phyloP scores from a whole-genome alignment of 2,888 invertebrate genomes.

The Drosophila helvetica region DNA sequence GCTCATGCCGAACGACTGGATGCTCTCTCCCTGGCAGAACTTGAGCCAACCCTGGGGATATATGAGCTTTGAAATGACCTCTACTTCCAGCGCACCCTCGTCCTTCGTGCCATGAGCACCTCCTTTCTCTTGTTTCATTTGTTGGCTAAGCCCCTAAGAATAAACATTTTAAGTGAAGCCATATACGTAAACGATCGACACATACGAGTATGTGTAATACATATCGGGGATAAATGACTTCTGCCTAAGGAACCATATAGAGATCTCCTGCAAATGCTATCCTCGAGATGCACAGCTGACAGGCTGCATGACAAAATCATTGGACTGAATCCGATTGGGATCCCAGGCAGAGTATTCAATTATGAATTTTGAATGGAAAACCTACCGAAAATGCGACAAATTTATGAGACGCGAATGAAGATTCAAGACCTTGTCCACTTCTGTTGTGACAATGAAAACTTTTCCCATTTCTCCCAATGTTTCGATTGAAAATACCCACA shows the following conservation, averaged over 20 bases:
- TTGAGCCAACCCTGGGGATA: no score
- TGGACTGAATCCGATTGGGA: background rate
- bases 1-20: background rate
- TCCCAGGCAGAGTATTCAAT: conserved; percentile 25
- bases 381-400: conserved; percentile 73
- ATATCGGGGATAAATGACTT: background rate
- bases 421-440: conserved; percentile 13
- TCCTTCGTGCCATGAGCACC: no score
- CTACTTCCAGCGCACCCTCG: no score
- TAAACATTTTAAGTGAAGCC: background rate
- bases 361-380: conserved; percentile 44
- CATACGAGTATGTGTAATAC: no score
- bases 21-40: background rate
- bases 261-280: no score
- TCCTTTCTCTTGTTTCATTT: background rate
- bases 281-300: no score
- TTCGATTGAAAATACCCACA: conserved; percentile 66
- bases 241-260: no score
- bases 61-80: no score
- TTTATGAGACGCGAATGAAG: conserved; percentile 58
- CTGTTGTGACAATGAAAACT: conserved; percentile 67
- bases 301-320: background rate
- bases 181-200: background rate
- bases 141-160: no score
- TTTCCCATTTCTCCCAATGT: conserved; percentile 35